Base-by-base conservation (phyloP, 1,140 invertebrate genomes). In the Reticulitermes speratus region DNA sequence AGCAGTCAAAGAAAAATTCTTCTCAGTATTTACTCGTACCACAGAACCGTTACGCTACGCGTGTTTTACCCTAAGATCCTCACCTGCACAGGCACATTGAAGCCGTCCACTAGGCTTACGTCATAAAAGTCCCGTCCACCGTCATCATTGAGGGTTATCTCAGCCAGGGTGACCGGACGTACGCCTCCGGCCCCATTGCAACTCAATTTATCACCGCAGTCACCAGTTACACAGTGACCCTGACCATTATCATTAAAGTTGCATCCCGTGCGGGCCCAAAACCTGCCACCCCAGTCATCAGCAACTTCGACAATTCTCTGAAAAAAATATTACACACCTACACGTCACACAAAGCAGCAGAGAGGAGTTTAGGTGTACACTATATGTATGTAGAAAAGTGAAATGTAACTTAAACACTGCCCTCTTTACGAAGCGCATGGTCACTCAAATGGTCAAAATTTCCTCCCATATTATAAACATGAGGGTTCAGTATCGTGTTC, bases 71-170 rank as follows among this genome's bases (percentile, higher is more conserved):
- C 19, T 19, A 65, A 25, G 5, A 9, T 65, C 7, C 19, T 65
- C 19, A 86, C 85, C 59, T n/a, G 38, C 3, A 59, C 32, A 32
- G 84, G 85, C 2, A 92, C 85, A 87, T 92, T 92, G 87, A 88
- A 92, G 21, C 91, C 91, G 88, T 92, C 91, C 32, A 92, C 91
- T 65, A 92, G 87, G 44, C 91, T 91, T 81, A 92, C 89, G 86
- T 92, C 91, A 86, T 92, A 92, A 86, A 89, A 92, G 88, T 92
- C 91, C 16, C 90, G 87, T 84, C 90, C 83, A 21, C 86, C 84
- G 23, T 89, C 85, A 38, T 89, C 90, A 84, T 89, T 89, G 45
- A 92, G 88, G 1, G 91, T 92, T 55, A 92, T 90, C 88, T 92
- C 91, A 2, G 91, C 91, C 3, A 92, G 87, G 65, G 91, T 90